Conservation (phyloP, 2,888 invertebrate species). For the Acrobasis consociella region DNA sequence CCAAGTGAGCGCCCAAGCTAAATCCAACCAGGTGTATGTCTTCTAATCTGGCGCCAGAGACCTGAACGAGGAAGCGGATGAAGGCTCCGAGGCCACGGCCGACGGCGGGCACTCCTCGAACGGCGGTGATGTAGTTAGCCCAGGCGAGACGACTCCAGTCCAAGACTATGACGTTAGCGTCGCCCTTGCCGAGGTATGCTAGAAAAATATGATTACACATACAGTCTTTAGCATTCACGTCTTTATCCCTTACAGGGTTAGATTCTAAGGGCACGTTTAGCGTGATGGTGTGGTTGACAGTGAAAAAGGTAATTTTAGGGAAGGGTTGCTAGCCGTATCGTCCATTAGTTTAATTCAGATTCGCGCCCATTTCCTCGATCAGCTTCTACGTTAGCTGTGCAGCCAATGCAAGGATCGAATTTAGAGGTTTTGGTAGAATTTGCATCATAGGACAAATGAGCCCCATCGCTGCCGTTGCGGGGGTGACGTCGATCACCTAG, state of each 20-base stretch:
- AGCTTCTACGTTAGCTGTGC: too few relatives aligned
- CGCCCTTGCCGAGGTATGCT: constrained; percentile 45
- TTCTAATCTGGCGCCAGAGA: constrained; percentile 40
- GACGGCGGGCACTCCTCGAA: constrained; percentile 45
- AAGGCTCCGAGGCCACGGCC: constrained; percentile 56
- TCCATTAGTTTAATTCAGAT: too few relatives aligned
- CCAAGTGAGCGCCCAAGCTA: constrained; percentile 59
- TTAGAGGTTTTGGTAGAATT: too few relatives aligned
- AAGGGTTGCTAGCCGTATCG: too few relatives aligned
- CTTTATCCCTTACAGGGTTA: background rate
- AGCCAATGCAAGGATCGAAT: too few relatives aligned
- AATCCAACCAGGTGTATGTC: constrained; percentile 55
- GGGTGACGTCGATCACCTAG: too few relatives aligned
- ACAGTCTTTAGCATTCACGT: background rate
- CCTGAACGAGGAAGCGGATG: constrained; percentile 41
- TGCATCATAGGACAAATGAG: too few relatives aligned
- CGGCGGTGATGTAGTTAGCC: constrained; percentile 49
- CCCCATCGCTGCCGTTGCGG: too few relatives aligned
- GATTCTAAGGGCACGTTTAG: background rate
- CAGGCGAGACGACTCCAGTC: constrained; percentile 54
- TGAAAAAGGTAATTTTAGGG: too few relatives aligned
- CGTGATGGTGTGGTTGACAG: background rate
- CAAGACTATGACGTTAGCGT: constrained; percentile 52
- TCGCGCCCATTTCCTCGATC: too few relatives aligned
- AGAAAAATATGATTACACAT: constrained; percentile 23